Conservation (phyloP, 2,888 invertebrate species). For the Chaitophorus viminalis region DNA sequence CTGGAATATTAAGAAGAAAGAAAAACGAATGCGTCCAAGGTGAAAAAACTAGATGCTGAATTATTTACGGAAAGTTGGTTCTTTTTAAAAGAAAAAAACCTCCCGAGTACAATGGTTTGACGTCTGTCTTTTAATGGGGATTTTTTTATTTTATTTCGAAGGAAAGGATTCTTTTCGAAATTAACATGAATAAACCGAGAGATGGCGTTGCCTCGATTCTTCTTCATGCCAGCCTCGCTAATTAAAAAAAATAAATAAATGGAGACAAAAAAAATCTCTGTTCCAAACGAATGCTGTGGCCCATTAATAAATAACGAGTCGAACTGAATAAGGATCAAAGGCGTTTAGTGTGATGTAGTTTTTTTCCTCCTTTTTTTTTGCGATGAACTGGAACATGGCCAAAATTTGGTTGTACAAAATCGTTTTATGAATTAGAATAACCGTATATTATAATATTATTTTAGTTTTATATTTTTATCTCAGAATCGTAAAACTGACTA, state of each 20-base stretch:
- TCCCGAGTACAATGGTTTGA: constrained; percentile 2
- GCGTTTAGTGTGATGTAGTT: constrained; percentile 40
- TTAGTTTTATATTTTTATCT: constrained; percentile 46
- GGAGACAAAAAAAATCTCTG: not conserved
- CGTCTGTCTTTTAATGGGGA: constrained; percentile 38
- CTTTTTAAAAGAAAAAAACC: constrained; percentile 25
- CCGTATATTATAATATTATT: constrained; percentile 15
- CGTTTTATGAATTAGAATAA: constrained; percentile 54
- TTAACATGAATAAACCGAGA: constrained; percentile 29
- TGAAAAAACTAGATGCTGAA: constrained; percentile 42
- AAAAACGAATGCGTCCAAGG: constrained; percentile 27
- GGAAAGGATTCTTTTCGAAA: constrained; percentile 26
- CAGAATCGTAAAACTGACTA: not conserved
- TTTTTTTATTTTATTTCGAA: constrained; percentile 23
- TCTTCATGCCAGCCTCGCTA: not conserved
- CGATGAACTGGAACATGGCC: constrained; percentile 31
- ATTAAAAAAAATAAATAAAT: constrained; percentile 39
- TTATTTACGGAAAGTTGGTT: constrained; percentile 45
- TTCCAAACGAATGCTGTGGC: constrained; percentile 22
- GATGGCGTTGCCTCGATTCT: constrained; percentile 40
- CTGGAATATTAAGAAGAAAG: not conserved
- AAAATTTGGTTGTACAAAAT: constrained; percentile 28
- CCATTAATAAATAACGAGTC: constrained; percentile 55
- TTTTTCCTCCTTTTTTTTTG: constrained; percentile 1
- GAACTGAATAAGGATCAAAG: constrained; percentile 45